Evolutionary conservation across 2,888 invertebrate species (phyloP), one percentile per base, ranked within the genome.

Genomic region (Drosophila setosimentum): DNA sequence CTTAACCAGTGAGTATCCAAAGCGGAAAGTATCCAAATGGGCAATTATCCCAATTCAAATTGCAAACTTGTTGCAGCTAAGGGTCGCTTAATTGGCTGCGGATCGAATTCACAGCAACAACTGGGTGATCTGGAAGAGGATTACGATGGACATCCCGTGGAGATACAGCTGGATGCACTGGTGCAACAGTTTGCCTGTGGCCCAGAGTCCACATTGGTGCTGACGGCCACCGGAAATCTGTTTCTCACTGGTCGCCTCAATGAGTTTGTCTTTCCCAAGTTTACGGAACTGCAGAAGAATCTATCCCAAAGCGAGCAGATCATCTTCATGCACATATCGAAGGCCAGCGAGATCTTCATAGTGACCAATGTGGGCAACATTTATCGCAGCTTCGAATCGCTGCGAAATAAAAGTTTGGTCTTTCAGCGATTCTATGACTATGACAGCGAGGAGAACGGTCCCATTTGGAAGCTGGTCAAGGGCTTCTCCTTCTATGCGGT

Each of bases 401-500:
- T 89, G 49, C 89, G 92, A 7, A 91, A 91, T 68, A 93, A 92
- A 64, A 92, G 91, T 75, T 78, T 93, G 62, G 91, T 92, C 69
- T 93, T 93, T 81, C 93, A 92, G 61, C 87, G 92, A 40, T 92
- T 93, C 80, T 92, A 93, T 67, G 93, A 93, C 68, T 93, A 93
- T 51, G 93, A 93, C 65, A 92, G 92, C 79, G 93, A 93, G 69
- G 93, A 93, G 77, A 93, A 93, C 40, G 93, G 93, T 0, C 92
- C 92, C 18, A 93, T 93, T 42, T 91, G 92, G 82, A 93, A 93
- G 71, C 76, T 93, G 3, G 65, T 93, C 3, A 92, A 92, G 61
- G 93, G 93, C 4, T 90, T 81, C 37, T 93, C 93, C 27, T 93
- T 93, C 75, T 93, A 90, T 68, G 91, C 92, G 1, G 92, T 92